Base-by-base conservation (phyloP, 2,113 vertebrate genomes). In the Grammomys dolichurus region DNA sequence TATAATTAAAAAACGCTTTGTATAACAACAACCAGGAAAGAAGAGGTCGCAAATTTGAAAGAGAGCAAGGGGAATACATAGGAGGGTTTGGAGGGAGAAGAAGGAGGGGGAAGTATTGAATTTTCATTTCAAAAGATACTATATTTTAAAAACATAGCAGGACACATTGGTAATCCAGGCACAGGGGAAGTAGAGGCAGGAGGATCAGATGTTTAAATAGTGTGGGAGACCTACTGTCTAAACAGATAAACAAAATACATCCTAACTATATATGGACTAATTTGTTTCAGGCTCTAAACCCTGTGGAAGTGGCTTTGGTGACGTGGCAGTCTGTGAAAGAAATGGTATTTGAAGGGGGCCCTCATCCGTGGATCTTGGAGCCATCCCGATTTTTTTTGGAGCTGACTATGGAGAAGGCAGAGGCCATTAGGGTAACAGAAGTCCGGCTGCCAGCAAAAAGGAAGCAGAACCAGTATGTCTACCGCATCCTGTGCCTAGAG, bases 311-410 rank as follows among this genome's bases (percentile, higher is more conserved):
- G 89, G 98, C 98, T 1, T 1, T 98, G 73, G 97, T 98, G 48
- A 97, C 98, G 1, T 98, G 98, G 97, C 94, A 91, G 3, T 97
- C 98, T 51, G 93, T 89, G 54, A 97, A 92, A 81, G 97, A 98
- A 51, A 90, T 97, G 96, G 87, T 98, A 19, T 98, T 98, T 91
- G 97, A 98, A 91, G 98, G 98, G 13, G 98, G 98, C 9, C 98
- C 98, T 2, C 89, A 89, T 54, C 98, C 95, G 0, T 99, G 98
- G 98, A 26, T 98, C 90, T 90, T 97, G 92, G 98, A 98, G n/a
- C 98, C 97, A 1, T 97, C 98, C 28, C 96, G 95, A 26, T 98
- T 99, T 98, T 98, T 98, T 93, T 40, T 97, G 91, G 97, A 98
- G 26, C 19, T 98, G 78, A 93, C 73, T 12, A 1, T 89, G 9